phyloP scores from a whole-genome alignment of 1,140 invertebrate species.

The Matsumurasca onukii region DNA sequence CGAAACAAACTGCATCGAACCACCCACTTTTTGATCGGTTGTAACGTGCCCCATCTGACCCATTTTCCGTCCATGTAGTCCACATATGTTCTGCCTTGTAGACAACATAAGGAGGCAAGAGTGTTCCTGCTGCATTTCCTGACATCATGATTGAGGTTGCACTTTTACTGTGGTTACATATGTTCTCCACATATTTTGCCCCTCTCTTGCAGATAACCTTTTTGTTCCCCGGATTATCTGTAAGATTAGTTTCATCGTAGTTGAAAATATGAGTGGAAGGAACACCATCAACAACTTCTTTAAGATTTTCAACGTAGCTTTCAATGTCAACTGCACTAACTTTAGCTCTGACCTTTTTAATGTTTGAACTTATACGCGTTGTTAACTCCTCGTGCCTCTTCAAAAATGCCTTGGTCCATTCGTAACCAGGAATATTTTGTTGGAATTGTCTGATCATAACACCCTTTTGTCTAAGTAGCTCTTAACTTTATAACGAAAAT shows the following conservation, averaged over 20 bases:
- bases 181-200: slow-evolving; percentile 33
- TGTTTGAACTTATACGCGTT: too few species aligned
- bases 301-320: neutral
- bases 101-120: slow-evolving; percentile 45
- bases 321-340: too few species aligned
- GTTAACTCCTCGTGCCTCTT: too few species aligned
- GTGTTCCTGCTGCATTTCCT: slow-evolving; percentile 31
- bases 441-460: too few species aligned
- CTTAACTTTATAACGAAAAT: too few species aligned
- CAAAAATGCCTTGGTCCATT: too few species aligned
- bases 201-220: slow-evolving; percentile 33
- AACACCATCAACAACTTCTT: slow-evolving; percentile 31
- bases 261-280: slow-evolving; percentile 46
- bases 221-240: slow-evolving; percentile 46
- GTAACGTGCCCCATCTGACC: slow-evolving; percentile 43
- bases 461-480: too few species aligned
- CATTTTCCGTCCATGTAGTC: slow-evolving; percentile 45
- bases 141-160: slow-evolving; percentile 37
- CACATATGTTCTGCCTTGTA: slow-evolving; percentile 48
- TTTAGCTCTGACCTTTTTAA: too few species aligned
- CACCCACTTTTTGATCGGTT: slow-evolving; percentile 44
- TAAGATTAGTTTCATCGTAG: slow-evolving; percentile 51
- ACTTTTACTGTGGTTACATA: slow-evolving; percentile 34
- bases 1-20: slow-evolving; percentile 46
- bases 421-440: too few species aligned